Evolutionary conservation across 1,140 invertebrate genomes (phyloP).

Genomic region (Nilaparvata lugens): DNA sequence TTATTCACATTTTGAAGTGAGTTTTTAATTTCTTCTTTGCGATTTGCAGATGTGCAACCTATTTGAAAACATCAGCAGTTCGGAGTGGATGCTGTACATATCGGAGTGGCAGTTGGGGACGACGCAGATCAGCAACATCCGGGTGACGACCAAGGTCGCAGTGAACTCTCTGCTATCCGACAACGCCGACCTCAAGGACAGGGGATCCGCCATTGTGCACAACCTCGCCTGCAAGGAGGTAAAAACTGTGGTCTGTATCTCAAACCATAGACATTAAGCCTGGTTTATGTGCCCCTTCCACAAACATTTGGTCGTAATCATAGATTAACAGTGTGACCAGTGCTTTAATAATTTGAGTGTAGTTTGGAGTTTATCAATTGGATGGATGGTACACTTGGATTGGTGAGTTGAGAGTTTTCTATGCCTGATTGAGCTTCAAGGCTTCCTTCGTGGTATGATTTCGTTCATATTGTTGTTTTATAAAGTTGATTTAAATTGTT

Average conservation of each 20-base stretch:
- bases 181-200: conserved; percentile 57
- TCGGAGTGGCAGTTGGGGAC: conserved; percentile 75
- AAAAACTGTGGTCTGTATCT: conserved; percentile 89
- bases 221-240: conserved; percentile 93
- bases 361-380: background rate
- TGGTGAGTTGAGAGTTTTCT: too few species aligned
- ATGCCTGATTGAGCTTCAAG: too few species aligned
- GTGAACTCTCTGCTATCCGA: conserved; percentile 77
- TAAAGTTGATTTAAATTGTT: too few species aligned
- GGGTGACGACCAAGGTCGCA: conserved; percentile 82
- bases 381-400: background rate
- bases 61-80: conserved; percentile 79
- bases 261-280: conserved; percentile 15
- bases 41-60: conserved; percentile 70
- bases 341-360: background rate
- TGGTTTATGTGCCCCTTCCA: conserved; percentile 2
- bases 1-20: too few species aligned
- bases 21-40: too few species aligned
- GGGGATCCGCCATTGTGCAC: conserved; percentile 78
- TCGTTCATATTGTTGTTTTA: too few species aligned
- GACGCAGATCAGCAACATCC: conserved; percentile 72
- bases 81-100: conserved; percentile 88
- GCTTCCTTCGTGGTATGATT: too few species aligned
- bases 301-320: conserved; percentile 15
- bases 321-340: background rate